A percentile compares a stretch with the other conserved stretches of the same genome.
Conservation (phyloP, 1,140 invertebrate species). For the Limonius californicus region DNA sequence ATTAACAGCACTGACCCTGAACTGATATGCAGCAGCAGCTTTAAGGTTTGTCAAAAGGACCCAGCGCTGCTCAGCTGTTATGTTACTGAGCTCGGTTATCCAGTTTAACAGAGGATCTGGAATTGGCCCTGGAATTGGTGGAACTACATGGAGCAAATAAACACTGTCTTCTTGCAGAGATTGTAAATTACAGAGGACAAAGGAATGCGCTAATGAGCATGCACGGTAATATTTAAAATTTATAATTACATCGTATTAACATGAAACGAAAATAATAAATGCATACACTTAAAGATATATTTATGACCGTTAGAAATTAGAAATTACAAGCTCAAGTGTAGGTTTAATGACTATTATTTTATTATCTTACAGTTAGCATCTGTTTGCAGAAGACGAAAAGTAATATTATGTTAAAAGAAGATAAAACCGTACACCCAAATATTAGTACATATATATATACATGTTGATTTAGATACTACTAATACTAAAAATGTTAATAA, state of each 20-base stretch:
- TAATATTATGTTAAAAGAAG: too few species aligned
- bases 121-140: constrained; percentile 64
- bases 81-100: constrained; percentile 84
- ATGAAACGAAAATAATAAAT: not conserved
- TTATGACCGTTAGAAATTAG: not conserved
- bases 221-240: not conserved
- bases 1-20: constrained; percentile 93
- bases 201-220: constrained; percentile 19
- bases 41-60: constrained; percentile 81
- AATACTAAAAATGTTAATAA: too few species aligned
- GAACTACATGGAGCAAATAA: constrained; percentile 41
- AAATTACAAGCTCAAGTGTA: too few species aligned
- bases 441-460: too few species aligned
- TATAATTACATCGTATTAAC: not conserved
- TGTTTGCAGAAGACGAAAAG: too few species aligned
- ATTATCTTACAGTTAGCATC: too few species aligned
- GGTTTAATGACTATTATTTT: too few species aligned
- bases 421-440: too few species aligned
- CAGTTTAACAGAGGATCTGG: constrained; percentile 80
- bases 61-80: constrained; percentile 74
- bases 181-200: not conserved
- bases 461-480: too few species aligned
- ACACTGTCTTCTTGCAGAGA: not conserved
- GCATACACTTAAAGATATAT: not conserved
- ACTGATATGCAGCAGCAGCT: constrained; percentile 93